Evolutionary conservation across 2,113 vertebrate genomes (phyloP).

Genomic region (Mormoops blainvillei): DNA sequence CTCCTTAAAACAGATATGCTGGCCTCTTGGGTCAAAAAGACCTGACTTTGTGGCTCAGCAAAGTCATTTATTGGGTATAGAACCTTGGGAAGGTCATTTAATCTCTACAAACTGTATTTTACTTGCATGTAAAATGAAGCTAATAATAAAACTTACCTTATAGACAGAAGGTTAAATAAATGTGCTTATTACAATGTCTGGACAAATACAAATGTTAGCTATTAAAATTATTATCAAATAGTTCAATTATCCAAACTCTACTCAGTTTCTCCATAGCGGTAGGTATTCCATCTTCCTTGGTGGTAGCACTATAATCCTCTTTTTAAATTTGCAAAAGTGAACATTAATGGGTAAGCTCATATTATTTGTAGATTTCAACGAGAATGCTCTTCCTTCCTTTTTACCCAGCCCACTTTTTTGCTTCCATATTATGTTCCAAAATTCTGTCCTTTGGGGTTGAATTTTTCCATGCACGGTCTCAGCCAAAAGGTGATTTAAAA

Average conservation of each 20-base stretch:
- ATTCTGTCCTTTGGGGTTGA: conserved; percentile 60
- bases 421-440: conserved; percentile 60
- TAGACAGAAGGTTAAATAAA: conserved; percentile 17
- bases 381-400: conserved; percentile 52
- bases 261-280: background rate
- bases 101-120: background rate
- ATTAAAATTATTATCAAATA: conserved; percentile 30
- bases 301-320: conserved; percentile 41
- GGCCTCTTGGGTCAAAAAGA: background rate
- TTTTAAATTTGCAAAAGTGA: conserved; percentile 36
- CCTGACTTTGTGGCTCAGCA: background rate
- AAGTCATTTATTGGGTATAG: background rate
- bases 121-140: background rate
- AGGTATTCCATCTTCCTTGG: background rate
- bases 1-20: background rate
- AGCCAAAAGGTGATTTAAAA: conserved; percentile 69
- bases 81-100: background rate
- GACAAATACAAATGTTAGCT: conserved; percentile 8
- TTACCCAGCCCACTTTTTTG: background rate
- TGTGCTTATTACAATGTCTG: conserved; percentile 5
- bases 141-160: background rate
- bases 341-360: conserved; percentile 39
- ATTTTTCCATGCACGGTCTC: conserved; percentile 68
- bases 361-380: conserved; percentile 54
- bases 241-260: background rate